Evolutionary conservation across 2,113 vertebrate genomes (phyloP).

Genomic region (Poecile atricapillus): DNA sequence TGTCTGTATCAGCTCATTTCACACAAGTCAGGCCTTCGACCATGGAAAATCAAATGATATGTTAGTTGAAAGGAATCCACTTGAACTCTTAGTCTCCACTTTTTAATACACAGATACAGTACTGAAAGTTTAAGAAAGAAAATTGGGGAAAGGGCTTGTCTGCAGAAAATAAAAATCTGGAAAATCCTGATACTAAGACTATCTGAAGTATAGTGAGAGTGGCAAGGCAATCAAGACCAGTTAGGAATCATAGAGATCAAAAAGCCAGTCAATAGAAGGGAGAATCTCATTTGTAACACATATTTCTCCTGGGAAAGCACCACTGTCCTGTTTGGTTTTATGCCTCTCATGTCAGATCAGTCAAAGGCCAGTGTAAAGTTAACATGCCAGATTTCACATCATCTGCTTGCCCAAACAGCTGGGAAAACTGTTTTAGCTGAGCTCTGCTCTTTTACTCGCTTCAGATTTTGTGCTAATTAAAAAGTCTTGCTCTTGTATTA

Average conservation of each 20-base stretch:
- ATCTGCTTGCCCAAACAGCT: constrained; percentile 3
- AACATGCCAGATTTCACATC: background rate
- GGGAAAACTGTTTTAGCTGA: constrained; percentile 24
- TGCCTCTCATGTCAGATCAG: constrained; percentile 8
- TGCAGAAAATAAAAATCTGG: background rate
- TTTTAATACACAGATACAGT: background rate
- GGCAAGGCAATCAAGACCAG: background rate
- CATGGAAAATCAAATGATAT: background rate
- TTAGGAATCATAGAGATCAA: background rate
- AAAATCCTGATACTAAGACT: background rate
- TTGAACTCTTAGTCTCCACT: background rate
- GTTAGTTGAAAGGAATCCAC: background rate
- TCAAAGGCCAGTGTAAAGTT: background rate
- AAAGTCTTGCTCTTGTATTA: background rate
- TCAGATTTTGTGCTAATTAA: constrained; percentile 32
- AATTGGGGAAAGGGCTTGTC: background rate
- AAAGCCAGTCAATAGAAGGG: background rate
- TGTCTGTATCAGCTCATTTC: background rate
- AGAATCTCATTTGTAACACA: background rate
- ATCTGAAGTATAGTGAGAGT: background rate
- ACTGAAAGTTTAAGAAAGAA: background rate
- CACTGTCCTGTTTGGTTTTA: constrained; percentile 13
- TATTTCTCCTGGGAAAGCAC: background rate
- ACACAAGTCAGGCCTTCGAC: background rate
- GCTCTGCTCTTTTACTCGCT: background rate